Conservation (phyloP, 30 jellyfish, hydroid and myxozoan species). For the Turritopsis rubra region DNA sequence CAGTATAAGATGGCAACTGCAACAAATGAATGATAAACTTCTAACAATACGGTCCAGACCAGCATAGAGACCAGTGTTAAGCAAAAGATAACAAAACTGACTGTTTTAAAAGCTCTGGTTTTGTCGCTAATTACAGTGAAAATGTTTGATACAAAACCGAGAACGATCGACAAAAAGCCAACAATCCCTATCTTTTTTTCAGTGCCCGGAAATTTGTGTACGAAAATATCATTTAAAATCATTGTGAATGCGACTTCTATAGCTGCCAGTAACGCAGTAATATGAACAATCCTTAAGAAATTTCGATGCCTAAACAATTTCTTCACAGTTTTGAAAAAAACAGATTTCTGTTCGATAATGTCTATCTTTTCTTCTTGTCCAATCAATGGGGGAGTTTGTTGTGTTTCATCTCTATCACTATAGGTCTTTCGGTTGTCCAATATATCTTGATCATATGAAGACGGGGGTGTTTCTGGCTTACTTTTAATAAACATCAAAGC, state of each 20-base stretch:
- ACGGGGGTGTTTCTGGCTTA: conserved; percentile 18
- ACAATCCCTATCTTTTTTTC: conserved; percentile 23
- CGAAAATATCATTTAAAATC: conserved; percentile 8
- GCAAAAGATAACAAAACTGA: conserved; percentile 11
- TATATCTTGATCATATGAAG: not conserved
- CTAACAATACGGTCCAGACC: conserved; percentile 15
- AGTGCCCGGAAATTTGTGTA: conserved; percentile 16
- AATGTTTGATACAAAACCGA: conserved; percentile 20
- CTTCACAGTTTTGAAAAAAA: conserved; percentile 18
- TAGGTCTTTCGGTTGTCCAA: not conserved
- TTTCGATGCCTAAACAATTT: not conserved
- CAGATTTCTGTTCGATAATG: conserved; percentile 3
- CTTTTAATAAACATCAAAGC: conserved; percentile 23
- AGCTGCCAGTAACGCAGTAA: conserved; percentile 20
- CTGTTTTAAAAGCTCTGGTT: conserved; percentile 23
- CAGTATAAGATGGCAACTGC: conserved; percentile 17
- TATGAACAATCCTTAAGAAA: conserved; percentile 6
- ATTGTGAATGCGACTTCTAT: conserved; percentile 2
- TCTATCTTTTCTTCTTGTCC: not conserved
- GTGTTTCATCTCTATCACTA: too few species aligned
- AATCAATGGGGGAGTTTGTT: not conserved
- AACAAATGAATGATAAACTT: conserved; percentile 18
- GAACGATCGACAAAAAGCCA: conserved; percentile 17
- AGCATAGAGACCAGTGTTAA: conserved; percentile 2
- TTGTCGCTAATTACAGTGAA: conserved; percentile 12